Conservation (phyloP, 2,113 vertebrate genomes). For the Gopherus evgoodei region DNA sequence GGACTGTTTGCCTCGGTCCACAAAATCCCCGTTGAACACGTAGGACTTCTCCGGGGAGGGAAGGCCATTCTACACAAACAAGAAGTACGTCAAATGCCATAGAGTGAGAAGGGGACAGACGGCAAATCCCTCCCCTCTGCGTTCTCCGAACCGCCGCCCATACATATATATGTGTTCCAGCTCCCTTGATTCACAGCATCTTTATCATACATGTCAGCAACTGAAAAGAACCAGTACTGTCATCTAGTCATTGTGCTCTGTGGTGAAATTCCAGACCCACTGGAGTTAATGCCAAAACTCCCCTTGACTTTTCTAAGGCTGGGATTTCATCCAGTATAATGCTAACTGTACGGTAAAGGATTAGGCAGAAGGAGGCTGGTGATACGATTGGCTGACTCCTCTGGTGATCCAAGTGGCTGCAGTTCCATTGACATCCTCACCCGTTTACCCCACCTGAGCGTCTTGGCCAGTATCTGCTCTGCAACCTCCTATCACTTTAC, state of each 20-base stretch:
- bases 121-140: neutral
- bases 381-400: neutral
- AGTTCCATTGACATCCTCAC: neutral
- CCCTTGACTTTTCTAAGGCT: neutral
- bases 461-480: neutral
- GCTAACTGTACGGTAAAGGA: neutral
- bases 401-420: neutral
- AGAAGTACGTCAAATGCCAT: neutral
- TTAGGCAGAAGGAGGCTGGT: neutral
- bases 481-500: neutral
- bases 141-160: neutral
- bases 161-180: accelerated
- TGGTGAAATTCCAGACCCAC: neutral
- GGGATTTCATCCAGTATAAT: neutral
- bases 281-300: neutral
- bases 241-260: neutral
- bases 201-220: neutral
- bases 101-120: neutral
- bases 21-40: constrained; percentile 94
- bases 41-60: constrained; percentile 91
- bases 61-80: constrained; percentile 87
- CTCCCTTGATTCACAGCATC: neutral
- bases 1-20: constrained; percentile 93
- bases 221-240: neutral
- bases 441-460: neutral